Conservation (phyloP, 2,113 vertebrate species). For the Rynchops niger region DNA sequence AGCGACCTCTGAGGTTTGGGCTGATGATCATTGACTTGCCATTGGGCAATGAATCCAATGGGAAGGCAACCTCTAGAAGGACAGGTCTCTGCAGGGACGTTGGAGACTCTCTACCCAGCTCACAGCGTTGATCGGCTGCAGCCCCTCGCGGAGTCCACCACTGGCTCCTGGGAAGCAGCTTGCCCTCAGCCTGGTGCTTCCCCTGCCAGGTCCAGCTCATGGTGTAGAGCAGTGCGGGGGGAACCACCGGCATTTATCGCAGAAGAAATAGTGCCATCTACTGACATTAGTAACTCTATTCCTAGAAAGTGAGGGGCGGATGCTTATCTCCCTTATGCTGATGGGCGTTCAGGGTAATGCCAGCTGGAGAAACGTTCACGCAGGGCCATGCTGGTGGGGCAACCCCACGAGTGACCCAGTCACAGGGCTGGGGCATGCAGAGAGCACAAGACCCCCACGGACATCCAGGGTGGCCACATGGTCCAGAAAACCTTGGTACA, state of each 20-base stretch:
- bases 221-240: background rate
- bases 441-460: background rate
- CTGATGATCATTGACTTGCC: background rate
- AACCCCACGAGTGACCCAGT: fast-evolving
- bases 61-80: background rate
- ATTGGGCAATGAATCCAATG: background rate
- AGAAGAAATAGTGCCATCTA: conserved; percentile 67
- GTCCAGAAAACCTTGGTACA: fast-evolving
- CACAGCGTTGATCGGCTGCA: fast-evolving
- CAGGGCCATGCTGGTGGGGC: too few species aligned
- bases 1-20: background rate
- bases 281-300: background rate
- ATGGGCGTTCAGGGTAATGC: background rate
- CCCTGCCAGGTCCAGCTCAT: background rate
- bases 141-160: fast-evolving
- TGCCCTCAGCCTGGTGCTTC: background rate
- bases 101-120: background rate
- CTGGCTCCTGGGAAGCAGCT: background rate
- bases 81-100: background rate
- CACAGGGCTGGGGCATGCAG: background rate
- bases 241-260: background rate
- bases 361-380: background rate
- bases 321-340: background rate
- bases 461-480: background rate
- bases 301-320: background rate